Base-by-base conservation (phyloP, 2,797 vertebrate species). In the Pogoniulus pusillus region DNA sequence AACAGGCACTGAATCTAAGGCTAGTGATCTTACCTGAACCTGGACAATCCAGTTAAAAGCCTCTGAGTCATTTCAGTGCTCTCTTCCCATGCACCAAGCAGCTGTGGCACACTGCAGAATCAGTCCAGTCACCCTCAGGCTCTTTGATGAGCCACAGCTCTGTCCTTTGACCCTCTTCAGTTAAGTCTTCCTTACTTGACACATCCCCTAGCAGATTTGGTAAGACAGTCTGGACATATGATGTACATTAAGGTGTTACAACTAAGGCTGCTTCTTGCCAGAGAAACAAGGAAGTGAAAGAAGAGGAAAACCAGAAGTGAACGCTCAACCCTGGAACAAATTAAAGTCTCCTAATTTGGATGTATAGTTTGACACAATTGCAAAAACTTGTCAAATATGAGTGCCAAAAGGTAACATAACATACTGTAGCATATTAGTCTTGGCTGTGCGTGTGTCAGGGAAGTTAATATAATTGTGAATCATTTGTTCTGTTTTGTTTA, bases 381-480 rank as follows among this genome's bases (percentile, higher is more conserved):
- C 66, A 85, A 85, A 88, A 70, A 14, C 26, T 83, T 87, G 30
- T 83, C 43, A 68, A 75, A 87, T 71, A 14, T 55, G 62, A 91
- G 57, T 60, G 85, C 32, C 70, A 85, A 90, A 90, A 64, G 5
- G 49, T 90, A 90, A 59, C 37, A 41, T 77, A 90, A 62, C 74
- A 71, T 32, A 49, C 41, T 68, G 70, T 88, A 78, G 62, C 70
- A 78, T 60, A 93, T 90, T 83, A 81, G 32, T 83, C 63, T 91
- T 83, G 66, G 70, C 54, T 80, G 30, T 90, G 54, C 43, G 22
- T 77, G 20, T 90, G 54, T 93, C 86, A 81, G 49, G 53, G 74
- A 39, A 88, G 73, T 82, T 90, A 54, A n/a, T 85, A 68, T 85
- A 80, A 82, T 69, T 22, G 49, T 76, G 32, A 87, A 82, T 93